These are phyloP conservation scores for Lysiphlebus fabarum DNA, from an alignment of 1,140 invertebrate species.

Conservation along the genomic window DNA sequence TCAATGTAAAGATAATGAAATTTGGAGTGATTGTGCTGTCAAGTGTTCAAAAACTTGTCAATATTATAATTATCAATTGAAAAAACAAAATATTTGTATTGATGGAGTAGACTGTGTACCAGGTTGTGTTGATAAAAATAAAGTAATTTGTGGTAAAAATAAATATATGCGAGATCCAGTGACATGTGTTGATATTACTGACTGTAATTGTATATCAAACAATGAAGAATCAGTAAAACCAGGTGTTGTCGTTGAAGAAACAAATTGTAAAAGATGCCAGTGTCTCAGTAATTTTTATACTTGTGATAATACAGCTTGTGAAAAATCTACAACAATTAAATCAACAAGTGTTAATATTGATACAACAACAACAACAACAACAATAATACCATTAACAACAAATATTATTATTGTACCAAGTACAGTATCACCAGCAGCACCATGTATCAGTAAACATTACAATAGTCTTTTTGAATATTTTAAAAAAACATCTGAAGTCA, in stretches of 20 bases:
- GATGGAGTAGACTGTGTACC: slow-evolving; percentile 52
- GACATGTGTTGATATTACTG: slow-evolving; percentile 65
- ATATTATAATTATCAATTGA: slow-evolving; percentile 52
- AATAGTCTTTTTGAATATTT: slow-evolving; percentile 27
- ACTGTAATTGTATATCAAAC: slow-evolving; percentile 68
- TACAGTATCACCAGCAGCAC: slow-evolving; percentile 54
- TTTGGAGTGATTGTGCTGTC: slow-evolving; percentile 61
- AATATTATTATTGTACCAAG: slow-evolving; percentile 40
- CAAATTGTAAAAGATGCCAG: slow-evolving; percentile 68
- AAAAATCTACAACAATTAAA: not conserved
- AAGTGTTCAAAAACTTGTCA: slow-evolving; percentile 62
- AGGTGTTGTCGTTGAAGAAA: slow-evolving; percentile 57
- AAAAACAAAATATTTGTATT: slow-evolving; percentile 49
- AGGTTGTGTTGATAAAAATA: slow-evolving; percentile 42
- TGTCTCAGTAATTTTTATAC: slow-evolving; percentile 72
- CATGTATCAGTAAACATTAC: slow-evolving; percentile 53
- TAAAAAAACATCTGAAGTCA: slow-evolving; percentile 34
- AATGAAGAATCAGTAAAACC: slow-evolving; percentile 65
- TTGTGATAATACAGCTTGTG: slow-evolving; percentile 60
- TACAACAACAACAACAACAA: slow-evolving; percentile 24
- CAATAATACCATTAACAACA: too few species aligned
- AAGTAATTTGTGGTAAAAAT: slow-evolving; percentile 40
- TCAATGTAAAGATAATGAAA: slow-evolving; percentile 46
- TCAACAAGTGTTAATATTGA: not conserved
- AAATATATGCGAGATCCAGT: slow-evolving; percentile 64